Evolutionary conservation across 2,888 invertebrate species (phyloP).

Genomic region (Seira sanloemensis): DNA sequence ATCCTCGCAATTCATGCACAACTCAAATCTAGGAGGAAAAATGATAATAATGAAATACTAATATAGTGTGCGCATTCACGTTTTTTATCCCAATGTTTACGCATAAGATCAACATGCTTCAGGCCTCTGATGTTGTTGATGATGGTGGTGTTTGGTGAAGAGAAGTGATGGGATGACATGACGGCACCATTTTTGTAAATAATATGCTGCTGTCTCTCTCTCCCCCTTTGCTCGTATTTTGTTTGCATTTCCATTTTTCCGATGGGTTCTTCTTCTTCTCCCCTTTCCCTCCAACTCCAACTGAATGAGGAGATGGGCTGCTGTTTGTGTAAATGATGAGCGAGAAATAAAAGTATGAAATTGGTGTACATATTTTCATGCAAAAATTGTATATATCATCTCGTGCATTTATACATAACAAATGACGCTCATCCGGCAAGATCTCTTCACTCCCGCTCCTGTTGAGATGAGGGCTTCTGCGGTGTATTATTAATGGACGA

Average conservation of each 20-base stretch:
- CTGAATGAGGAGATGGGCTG: not conserved
- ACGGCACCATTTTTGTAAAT: constrained; percentile 57
- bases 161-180: constrained; percentile 58
- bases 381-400: not conserved
- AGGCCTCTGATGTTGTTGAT: constrained; percentile 7
- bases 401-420: constrained; percentile 43
- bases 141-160: constrained; percentile 26
- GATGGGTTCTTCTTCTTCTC: no score
- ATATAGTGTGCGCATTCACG: constrained; percentile 9
- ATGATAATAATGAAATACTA: constrained; percentile 7
- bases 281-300: not conserved
- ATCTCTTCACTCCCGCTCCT: not conserved
- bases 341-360: not conserved
- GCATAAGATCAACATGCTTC: constrained; percentile 53
- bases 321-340: no score
- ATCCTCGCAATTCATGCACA: constrained; percentile 15
- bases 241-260: no score
- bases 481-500: not conserved
- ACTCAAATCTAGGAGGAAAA: not conserved
- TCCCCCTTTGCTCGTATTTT: not conserved
- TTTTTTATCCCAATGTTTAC: constrained; percentile 46
- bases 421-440: constrained; percentile 31
- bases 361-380: not conserved
- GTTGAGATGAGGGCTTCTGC: not conserved
- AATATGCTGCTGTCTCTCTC: constrained; percentile 39